Evolutionary conservation across 92 coral and sea anemone genomes (phyloP).

Genomic region (Parazoanthus swiftii): DNA sequence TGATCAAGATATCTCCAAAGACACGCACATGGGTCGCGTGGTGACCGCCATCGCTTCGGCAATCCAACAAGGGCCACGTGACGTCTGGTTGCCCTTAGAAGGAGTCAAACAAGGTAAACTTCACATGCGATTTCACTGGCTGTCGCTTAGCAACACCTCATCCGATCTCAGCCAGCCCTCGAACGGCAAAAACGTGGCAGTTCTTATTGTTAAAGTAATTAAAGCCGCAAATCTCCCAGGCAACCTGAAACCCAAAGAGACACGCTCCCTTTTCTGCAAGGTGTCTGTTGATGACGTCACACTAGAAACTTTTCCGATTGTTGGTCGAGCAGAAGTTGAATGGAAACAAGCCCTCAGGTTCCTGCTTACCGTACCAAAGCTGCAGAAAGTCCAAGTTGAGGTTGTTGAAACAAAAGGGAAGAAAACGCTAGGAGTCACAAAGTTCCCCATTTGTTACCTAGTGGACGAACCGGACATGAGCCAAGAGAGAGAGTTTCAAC

Average conservation of each 20-base stretch:
- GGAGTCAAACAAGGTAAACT: constrained; percentile 78
- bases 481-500: constrained; percentile 69
- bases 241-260: constrained; percentile 51
- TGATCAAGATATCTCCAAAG: constrained; percentile 81
- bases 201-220: constrained; percentile 78
- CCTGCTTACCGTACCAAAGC: constrained; percentile 74
- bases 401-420: constrained; percentile 61
- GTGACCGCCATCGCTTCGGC: constrained; percentile 65
- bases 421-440: constrained; percentile 56
- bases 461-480: constrained; percentile 84
- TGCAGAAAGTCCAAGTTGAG: constrained; percentile 57
- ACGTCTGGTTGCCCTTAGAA: constrained; percentile 84
- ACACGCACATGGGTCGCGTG: constrained; percentile 70
- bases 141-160: constrained; percentile 64
- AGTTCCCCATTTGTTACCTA: constrained; percentile 59
- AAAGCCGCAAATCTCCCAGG: constrained; percentile 71
- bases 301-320: constrained; percentile 58
- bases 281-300: constrained; percentile 71
- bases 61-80: constrained; percentile 65
- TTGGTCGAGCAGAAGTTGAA: constrained; percentile 49
- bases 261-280: constrained; percentile 67
- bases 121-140: constrained; percentile 78
- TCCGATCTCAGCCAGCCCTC: constrained; percentile 69
- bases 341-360: constrained; percentile 89
- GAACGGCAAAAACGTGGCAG: constrained; percentile 69